Conservation (phyloP, 2,888 invertebrate species). For the Sminthurides aquaticus region DNA sequence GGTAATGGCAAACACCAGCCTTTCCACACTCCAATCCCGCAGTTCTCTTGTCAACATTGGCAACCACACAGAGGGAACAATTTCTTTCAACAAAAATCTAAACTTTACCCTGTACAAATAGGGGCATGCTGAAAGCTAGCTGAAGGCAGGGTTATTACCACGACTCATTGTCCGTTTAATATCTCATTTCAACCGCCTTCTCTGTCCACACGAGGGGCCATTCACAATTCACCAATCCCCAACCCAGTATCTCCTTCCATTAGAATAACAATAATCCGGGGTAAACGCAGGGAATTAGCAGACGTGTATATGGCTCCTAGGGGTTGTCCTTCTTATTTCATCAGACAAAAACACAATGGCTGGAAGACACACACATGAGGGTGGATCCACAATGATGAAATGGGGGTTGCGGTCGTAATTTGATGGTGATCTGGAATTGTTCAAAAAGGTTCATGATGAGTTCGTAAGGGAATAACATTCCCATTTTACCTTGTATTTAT, state of each 20-base stretch:
- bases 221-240: neutral
- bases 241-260: neutral
- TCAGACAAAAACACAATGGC: no score
- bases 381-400: neutral
- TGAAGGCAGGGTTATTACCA: neutral
- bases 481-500: neutral
- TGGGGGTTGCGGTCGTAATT: neutral
- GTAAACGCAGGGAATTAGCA: neutral
- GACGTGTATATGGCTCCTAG: neutral
- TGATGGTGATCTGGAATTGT: neutral
- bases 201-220: neutral
- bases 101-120: neutral
- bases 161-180: neutral
- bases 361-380: neutral
- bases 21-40: no score
- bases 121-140: neutral
- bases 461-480: neutral
- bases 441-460: neutral
- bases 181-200: neutral
- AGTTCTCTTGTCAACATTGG: no score
- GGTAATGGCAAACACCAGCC: no score
- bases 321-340: neutral
- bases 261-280: neutral
- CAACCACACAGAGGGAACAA: no score
- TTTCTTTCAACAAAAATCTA: no score